Base-by-base conservation (phyloP, 2,113 vertebrate genomes). In the Cnemophilus loriae region DNA sequence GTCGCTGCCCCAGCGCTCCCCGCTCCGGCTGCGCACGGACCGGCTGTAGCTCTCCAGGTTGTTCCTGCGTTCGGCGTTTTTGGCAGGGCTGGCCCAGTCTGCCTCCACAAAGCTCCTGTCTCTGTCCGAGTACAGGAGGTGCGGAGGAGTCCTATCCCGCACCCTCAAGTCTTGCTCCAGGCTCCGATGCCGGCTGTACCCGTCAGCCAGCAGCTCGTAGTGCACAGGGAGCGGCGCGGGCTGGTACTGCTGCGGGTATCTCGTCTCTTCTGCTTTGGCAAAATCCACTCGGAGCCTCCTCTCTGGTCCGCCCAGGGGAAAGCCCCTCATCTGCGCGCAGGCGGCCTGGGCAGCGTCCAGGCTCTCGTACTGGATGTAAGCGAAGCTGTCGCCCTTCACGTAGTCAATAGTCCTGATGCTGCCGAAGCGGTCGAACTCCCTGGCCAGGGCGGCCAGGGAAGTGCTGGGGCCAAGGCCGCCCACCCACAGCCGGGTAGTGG, bases 331-430 rank as follows among this genome's bases (percentile, higher is more conserved):
- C 95, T 99, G 99, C 1, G 98, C 98, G 12, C 99, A 99, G 89
- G 99, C 99, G 0, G 99, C 99, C 96, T 99, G 99, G 2, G 99
- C 98, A 2, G 99, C 99, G 1, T 99, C 99, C 97, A 99, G 47
- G 81, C 99, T 99, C 37, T 99, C 99, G 0, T 99, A 99, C 96
- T 99, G 99, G 70, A 99, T 99, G 57, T 99, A 99, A 4, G 99
- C 99, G 55, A 99, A 99, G 77, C 98, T 99, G 97, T 99, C 99
- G 7, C 99, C 99, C 92, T 99, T 99, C 47, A 99, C 99, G 2
- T 99, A 99, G 96, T 99, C 99, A 41, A 99, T 99, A 71, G 99
- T 99, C 84, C 99, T 97, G 44, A 99, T 99, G 95, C 99, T 99
- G 10, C 99, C 99, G 7, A 99, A 99, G 47, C 99, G 99, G 93